Percentiles rank a stretch among this genome's conserved stretches.
These are phyloP conservation scores for Sphecodes monilicornis DNA, from an alignment of 2,888 invertebrate genomes.

Conservation along the genomic window DNA sequence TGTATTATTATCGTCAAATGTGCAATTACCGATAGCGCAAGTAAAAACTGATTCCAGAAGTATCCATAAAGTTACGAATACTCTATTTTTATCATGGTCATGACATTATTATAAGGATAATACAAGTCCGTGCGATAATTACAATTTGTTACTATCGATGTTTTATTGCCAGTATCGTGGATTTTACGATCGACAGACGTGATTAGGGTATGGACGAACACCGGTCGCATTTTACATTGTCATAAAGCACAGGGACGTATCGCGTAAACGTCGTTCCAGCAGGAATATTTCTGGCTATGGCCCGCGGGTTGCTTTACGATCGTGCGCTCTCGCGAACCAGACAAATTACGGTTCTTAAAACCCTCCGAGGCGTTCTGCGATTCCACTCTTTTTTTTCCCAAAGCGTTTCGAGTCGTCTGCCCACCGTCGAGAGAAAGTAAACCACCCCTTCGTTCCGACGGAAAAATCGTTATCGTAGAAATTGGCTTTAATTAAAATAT, in stretches of 20 bases:
- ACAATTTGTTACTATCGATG: slow-evolving; percentile 22
- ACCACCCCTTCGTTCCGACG: slow-evolving; percentile 21
- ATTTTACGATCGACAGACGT: slow-evolving; percentile 32
- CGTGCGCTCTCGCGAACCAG: slow-evolving; percentile 49
- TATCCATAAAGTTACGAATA: background rate
- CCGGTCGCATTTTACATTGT: slow-evolving; percentile 44
- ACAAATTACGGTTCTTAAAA: slow-evolving; percentile 65
- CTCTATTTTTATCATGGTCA: background rate
- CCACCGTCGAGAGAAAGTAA: slow-evolving; percentile 24
- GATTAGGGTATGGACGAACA: slow-evolving; percentile 48
- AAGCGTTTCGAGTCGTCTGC: slow-evolving; percentile 23
- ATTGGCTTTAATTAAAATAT: slow-evolving; percentile 72
- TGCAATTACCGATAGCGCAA: too few relatives aligned
- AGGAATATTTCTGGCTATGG: slow-evolving; percentile 38
- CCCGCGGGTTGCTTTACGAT: slow-evolving; percentile 63
- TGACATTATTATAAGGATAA: background rate
- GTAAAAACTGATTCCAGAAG: background rate
- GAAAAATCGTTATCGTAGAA: slow-evolving; percentile 61
- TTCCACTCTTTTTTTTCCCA: slow-evolving; percentile 11
- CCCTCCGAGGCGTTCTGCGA: slow-evolving; percentile 54
- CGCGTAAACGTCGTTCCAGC: slow-evolving; percentile 41
- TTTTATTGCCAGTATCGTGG: slow-evolving; percentile 25
- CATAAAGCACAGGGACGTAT: slow-evolving; percentile 49
- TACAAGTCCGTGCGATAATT: slow-evolving; percentile 6
- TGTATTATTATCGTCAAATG: too few relatives aligned